These are phyloP conservation scores for Chalcis sispes DNA, from an alignment of 2,888 invertebrate genomes.

Conservation along the genomic window DNA sequence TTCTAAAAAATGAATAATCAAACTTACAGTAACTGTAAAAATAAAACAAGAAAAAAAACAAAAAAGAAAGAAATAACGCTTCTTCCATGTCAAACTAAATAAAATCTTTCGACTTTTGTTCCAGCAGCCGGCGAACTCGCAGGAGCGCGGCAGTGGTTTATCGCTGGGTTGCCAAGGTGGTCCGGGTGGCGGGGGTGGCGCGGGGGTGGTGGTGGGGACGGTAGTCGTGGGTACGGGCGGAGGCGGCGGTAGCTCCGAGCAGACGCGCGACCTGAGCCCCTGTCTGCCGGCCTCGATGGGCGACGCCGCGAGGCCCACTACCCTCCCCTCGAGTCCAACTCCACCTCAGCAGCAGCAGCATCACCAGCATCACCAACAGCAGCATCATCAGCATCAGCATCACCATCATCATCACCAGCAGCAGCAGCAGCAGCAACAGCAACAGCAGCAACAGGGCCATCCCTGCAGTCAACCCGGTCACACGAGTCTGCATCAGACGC, in stretches of 20 bases:
- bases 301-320: slow-evolving; percentile 78
- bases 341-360: slow-evolving; percentile 78
- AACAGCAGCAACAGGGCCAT: slow-evolving; percentile 72
- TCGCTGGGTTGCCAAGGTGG: slow-evolving; percentile 73
- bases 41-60: background rate
- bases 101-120: slow-evolving; percentile 30
- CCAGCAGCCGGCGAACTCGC: slow-evolving; percentile 80
- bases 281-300: slow-evolving; percentile 83
- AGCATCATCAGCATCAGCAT: slow-evolving; percentile 73
- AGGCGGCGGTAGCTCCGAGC: slow-evolving; percentile 77
- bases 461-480: slow-evolving; percentile 52
- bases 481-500: slow-evolving; percentile 73
- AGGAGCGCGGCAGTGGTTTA: slow-evolving; percentile 75
- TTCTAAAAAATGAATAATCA: too few relatives aligned
- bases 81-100: background rate
- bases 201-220: slow-evolving; percentile 75
- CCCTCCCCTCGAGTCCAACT: slow-evolving; percentile 73
- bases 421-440: slow-evolving; percentile 74
- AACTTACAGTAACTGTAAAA: too few relatives aligned
- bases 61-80: too few relatives aligned
- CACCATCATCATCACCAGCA: slow-evolving; percentile 76
- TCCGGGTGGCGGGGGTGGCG: slow-evolving; percentile 76
- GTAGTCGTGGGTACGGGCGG: slow-evolving; percentile 14
- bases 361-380: slow-evolving; percentile 76
- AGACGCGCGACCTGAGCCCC: slow-evolving; percentile 85